A percentile compares a stretch with the other conserved stretches of the same genome.
Evolutionary conservation across 2,113 vertebrate species (phyloP).

Genomic region (Athene cunicularia): DNA sequence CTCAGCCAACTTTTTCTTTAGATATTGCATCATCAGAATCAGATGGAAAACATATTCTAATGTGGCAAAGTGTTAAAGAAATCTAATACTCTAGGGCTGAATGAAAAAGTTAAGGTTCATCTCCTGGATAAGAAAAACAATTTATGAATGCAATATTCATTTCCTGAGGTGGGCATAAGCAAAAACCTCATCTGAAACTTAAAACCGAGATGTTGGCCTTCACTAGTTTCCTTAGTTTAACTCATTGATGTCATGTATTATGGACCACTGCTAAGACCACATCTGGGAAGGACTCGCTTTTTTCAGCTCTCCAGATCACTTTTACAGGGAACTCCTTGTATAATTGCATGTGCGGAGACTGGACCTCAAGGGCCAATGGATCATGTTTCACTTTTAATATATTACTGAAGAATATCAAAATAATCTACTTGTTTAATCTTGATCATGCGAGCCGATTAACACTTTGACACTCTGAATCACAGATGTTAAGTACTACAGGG

Average conservation of each 20-base stretch:
- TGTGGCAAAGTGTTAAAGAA: conserved; percentile 83
- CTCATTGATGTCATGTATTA: conserved; percentile 78
- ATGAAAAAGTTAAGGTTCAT: conserved; percentile 82
- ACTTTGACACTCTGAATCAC: conserved; percentile 49
- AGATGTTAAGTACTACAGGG: neutral
- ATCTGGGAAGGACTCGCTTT: conserved; percentile 62
- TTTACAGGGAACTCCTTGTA: conserved; percentile 69
- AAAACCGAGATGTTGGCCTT: conserved; percentile 74
- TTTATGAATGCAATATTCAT: conserved; percentile 84
- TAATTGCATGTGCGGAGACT: conserved; percentile 55
- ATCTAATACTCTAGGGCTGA: conserved; percentile 78
- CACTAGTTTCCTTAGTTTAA: conserved; percentile 79
- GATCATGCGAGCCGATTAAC: conserved; percentile 47
- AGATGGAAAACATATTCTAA: conserved; percentile 84
- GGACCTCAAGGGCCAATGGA: conserved; percentile 7
- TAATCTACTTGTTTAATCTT: conserved; percentile 67
- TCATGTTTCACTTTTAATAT: conserved; percentile 72
- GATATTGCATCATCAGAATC: conserved; percentile 79
- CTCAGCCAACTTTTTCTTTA: conserved; percentile 74
- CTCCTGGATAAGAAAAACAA: conserved; percentile 79
- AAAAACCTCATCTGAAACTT: conserved; percentile 77
- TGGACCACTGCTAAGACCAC: conserved; percentile 65
- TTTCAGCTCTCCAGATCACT: conserved; percentile 64
- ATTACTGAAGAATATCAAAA: conserved; percentile 61
- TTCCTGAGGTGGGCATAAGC: conserved; percentile 80